These are phyloP conservation scores for Rhabdomys pumilio DNA, from an alignment of 2,797 vertebrate genomes.

Conservation along the genomic window DNA sequence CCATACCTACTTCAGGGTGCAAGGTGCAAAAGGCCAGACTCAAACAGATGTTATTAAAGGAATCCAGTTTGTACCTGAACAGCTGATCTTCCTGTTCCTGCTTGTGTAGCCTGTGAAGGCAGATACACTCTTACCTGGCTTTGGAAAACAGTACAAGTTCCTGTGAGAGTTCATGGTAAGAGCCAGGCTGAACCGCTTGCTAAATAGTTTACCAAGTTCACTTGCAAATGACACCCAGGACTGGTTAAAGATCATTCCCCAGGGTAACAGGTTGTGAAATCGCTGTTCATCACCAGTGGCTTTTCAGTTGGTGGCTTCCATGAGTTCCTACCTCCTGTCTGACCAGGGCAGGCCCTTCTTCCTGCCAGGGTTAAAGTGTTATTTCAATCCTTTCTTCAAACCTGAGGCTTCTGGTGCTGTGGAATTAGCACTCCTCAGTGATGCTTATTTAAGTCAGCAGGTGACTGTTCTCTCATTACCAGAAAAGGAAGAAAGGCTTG, in stretches of 20 bases:
- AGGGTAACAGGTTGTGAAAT: not conserved
- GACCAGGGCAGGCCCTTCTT: not conserved
- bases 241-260: not conserved
- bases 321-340: not conserved
- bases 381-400: not conserved
- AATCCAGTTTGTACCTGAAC: not conserved
- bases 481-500: not conserved
- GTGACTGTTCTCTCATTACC: slow-evolving; percentile 10
- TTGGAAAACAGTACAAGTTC: not conserved
- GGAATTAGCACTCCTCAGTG: not conserved
- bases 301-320: not conserved
- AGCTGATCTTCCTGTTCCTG: not conserved
- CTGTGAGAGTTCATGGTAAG: fast-evolving
- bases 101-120: not conserved
- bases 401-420: slow-evolving; percentile 8
- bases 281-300: not conserved
- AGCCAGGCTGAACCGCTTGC: slow-evolving; percentile 32
- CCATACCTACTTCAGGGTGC: not conserved
- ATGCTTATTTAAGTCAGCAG: not conserved
- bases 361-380: not conserved
- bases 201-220: not conserved
- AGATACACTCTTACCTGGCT: not conserved
- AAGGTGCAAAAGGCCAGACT: too few relatives aligned
- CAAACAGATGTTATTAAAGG: not conserved
- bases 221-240: slow-evolving; percentile 69